A percentile compares a stretch with the other conserved stretches of the same genome.
phyloP scores from a whole-genome alignment of 37 sponge, comb jelly and placozoan genomes.

The Petrosia ficiformis region DNA sequence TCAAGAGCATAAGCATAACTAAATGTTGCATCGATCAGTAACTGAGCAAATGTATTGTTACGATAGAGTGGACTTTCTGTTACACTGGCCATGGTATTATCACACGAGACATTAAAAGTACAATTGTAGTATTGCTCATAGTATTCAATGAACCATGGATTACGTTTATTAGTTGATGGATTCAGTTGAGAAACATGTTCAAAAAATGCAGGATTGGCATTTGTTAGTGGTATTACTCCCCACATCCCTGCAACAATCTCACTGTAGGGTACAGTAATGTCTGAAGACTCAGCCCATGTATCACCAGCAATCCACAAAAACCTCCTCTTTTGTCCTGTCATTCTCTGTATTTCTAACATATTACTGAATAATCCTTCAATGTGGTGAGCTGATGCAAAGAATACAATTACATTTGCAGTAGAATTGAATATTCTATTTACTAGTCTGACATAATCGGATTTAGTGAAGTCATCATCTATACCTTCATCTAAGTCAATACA shows the following conservation, averaged over 20 bases:
- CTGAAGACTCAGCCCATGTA: constrained; percentile 61
- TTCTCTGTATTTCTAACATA: background rate
- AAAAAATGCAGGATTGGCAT: no score
- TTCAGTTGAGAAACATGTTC: constrained; percentile 13
- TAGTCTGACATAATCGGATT: background rate
- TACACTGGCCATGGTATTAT: background rate
- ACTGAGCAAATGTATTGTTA: constrained; percentile 34
- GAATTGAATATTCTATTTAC: constrained; percentile 1
- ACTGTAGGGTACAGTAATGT: no score
- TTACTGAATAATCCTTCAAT: constrained; percentile 2
- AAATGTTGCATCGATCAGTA: constrained; percentile 70
- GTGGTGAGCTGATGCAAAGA: constrained; percentile 10
- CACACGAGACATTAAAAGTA: no score
- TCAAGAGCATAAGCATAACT: constrained; percentile 60
- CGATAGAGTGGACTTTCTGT: constrained; percentile 1
- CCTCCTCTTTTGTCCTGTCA: background rate
- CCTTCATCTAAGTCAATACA: constrained; percentile 34
- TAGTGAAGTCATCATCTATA: background rate
- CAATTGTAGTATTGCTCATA: constrained; percentile 1
- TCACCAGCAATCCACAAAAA: constrained; percentile 77
- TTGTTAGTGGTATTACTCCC: no score
- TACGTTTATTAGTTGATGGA: no score
- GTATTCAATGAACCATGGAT: constrained; percentile 52
- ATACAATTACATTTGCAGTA: constrained; percentile 24
- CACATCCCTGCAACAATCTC: no score